These are phyloP conservation scores for Delichon dasypus DNA, from an alignment of 2,797 vertebrate genomes.

Conservation along the genomic window DNA sequence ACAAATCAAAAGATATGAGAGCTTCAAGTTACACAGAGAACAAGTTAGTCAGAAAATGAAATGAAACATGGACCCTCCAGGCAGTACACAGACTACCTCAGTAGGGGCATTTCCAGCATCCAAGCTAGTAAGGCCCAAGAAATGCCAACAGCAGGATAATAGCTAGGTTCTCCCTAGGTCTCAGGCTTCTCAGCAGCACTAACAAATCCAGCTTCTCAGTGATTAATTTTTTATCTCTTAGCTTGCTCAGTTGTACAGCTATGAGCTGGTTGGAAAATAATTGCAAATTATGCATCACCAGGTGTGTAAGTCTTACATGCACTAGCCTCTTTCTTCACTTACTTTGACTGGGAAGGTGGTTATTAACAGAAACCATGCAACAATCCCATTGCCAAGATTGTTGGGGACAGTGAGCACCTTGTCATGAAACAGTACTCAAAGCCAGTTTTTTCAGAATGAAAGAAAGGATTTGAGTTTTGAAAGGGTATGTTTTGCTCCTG, in stretches of 20 bases:
- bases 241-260: background rate
- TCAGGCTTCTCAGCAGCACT: background rate
- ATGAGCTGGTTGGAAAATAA: background rate
- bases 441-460: background rate
- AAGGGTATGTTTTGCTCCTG: background rate
- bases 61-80: background rate
- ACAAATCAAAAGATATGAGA: background rate
- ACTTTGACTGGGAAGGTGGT: background rate
- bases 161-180: background rate
- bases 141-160: background rate
- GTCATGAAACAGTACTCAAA: background rate
- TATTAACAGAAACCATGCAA: background rate
- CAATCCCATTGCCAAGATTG: background rate
- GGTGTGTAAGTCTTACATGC: fast-evolving
- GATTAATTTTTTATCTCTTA: background rate
- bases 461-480: background rate
- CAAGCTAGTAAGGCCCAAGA: background rate
- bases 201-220: background rate
- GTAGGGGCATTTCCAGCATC: background rate
- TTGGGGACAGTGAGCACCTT: background rate
- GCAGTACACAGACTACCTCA: background rate
- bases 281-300: background rate
- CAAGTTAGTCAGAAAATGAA: background rate
- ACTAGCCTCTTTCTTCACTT: background rate
- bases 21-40: background rate